Evolutionary conservation across 2,113 vertebrate genomes (phyloP), one percentile per base, ranked within the genome.

Genomic region (Egretta garzetta): DNA sequence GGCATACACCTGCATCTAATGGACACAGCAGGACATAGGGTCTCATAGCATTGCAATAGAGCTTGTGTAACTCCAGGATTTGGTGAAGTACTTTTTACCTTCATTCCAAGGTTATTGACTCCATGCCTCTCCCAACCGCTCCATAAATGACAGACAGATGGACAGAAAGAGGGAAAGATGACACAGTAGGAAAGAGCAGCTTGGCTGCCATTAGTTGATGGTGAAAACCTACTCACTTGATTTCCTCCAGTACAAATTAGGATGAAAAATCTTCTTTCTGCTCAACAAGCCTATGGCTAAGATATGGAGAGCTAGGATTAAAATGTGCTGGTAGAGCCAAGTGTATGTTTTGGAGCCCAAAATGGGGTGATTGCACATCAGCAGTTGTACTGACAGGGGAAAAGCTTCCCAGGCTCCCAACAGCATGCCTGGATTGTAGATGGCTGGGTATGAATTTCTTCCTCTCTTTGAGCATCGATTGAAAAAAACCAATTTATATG

Each of bases 371-470:
- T 14, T 85, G 26, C 19, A 17, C 2, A 4, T 28, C 53, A 73
- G 27, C 35, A 76, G 20, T 24, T 56, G 22, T 76, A 20, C 20
- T 16, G 28, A 28, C 30, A n/a, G 14, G 7, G 17, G 20, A 14
- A 63, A 66, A 84, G 4, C 41, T 76, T 72, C 26, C 62, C 33
- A 41, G 33, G 35, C 30, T 84, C n/a, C 18, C 14, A 56, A 26
- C 0, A 0, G 12, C 49, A 10, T 0, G 1, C 28, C 19, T 18
- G 33, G 49, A 28, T 32, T 55, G 14, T 43, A 59, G 52, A 33
- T 39, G 24, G 18, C 8, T 4, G 14, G 17, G 4, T 35, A 43
- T 16, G 3, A 59, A 62, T 75, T 41, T 76, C 3, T 83, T 76
- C 27, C n/a, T 76, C 30, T 56, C 47, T 67, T 43, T 50, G 30